Conservation (phyloP, 1,140 invertebrate genomes). For the Musca domestica region DNA sequence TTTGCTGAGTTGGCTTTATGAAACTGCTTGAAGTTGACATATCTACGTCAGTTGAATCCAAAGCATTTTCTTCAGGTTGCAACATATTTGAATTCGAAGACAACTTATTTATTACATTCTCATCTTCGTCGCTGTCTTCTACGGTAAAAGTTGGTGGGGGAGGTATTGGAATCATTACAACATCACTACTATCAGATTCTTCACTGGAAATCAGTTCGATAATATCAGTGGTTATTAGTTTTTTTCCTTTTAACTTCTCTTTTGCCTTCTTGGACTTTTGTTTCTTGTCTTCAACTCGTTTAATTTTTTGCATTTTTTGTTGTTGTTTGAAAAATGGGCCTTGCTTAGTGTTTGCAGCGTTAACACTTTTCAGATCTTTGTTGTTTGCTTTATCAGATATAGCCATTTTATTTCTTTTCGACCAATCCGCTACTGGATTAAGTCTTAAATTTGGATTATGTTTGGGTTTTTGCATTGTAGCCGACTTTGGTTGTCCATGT, state of each 20-base stretch:
- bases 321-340: slow-evolving; percentile 39
- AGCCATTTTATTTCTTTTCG: neutral
- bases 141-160: slow-evolving; percentile 40
- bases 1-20: slow-evolving; percentile 7
- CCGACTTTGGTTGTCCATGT: neutral
- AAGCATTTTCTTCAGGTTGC: slow-evolving; percentile 41
- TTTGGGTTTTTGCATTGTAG: neutral
- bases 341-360: neutral
- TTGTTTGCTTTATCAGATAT: neutral
- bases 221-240: slow-evolving; percentile 27
- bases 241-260: slow-evolving; percentile 29
- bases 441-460: slow-evolving; percentile 14
- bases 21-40: slow-evolving; percentile 14
- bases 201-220: slow-evolving; percentile 36
- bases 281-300: slow-evolving; percentile 37
- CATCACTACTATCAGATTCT: slow-evolving; percentile 36
- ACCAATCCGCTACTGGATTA: slow-evolving; percentile 25
- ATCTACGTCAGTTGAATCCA: slow-evolving; percentile 41
- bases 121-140: slow-evolving; percentile 29
- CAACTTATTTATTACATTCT: slow-evolving; percentile 29
- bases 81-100: slow-evolving; percentile 1
- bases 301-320: slow-evolving; percentile 39
- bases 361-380: neutral
- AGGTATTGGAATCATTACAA: slow-evolving; percentile 39
- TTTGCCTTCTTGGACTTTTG: slow-evolving; percentile 43